These are phyloP conservation scores for Dicerorhinus sumatrensis DNA, from an alignment of 2,113 vertebrate species.

Conservation along the genomic window DNA sequence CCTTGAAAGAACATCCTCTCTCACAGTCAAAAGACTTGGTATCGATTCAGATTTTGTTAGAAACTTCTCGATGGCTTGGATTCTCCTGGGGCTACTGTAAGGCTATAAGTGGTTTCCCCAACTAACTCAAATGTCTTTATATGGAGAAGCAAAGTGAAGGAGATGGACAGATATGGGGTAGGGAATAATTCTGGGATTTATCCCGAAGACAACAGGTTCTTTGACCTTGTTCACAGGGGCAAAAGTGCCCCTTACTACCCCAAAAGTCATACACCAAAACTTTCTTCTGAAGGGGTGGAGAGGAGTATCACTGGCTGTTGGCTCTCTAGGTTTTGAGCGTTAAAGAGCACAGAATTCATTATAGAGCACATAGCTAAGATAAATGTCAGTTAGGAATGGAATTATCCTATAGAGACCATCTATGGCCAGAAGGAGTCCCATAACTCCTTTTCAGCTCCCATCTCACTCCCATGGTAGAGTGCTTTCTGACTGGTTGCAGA, in stretches of 20 bases:
- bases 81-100: slow-evolving; percentile 19
- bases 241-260: neutral
- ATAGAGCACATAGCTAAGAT: neutral
- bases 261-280: slow-evolving; percentile 17
- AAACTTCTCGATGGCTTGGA: slow-evolving; percentile 34
- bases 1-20: slow-evolving; percentile 13
- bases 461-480: neutral
- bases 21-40: neutral
- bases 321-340: neutral
- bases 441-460: neutral
- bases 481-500: slow-evolving; percentile 5
- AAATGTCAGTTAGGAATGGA: slow-evolving; percentile 6
- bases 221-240: neutral
- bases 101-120: neutral
- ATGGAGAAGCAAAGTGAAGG: neutral
- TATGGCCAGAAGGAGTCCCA: neutral
- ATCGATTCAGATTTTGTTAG: slow-evolving; percentile 28
- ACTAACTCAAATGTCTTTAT: slow-evolving; percentile 18
- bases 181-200: slow-evolving; percentile 49
- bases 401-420: neutral
- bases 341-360: slow-evolving; percentile 3
- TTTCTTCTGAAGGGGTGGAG: neutral
- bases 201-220: slow-evolving; percentile 49
- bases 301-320: neutral
- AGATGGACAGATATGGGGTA: neutral